Evolutionary conservation across 2,797 vertebrate genomes (phyloP).

Genomic region (Pipistrellus kuhlii): DNA sequence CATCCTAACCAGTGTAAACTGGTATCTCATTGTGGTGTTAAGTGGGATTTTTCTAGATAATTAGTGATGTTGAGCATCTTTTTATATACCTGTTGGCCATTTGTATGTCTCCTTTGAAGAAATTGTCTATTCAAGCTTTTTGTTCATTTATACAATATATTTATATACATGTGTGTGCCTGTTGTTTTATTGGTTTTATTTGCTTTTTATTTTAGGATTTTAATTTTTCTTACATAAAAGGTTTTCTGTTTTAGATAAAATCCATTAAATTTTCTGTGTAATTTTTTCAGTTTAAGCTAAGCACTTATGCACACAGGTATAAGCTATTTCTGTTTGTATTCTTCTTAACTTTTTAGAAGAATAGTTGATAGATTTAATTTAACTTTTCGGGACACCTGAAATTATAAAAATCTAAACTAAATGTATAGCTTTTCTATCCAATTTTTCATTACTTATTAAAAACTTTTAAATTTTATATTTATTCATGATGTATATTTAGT

Average conservation of each 20-base stretch:
- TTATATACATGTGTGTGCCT: background rate
- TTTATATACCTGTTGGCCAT: background rate
- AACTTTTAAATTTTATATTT: background rate
- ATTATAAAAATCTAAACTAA: background rate
- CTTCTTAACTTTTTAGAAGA: background rate
- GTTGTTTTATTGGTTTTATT: background rate
- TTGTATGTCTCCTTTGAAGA: background rate
- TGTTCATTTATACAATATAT: background rate
- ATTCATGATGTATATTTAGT: background rate
- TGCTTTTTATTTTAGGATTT: background rate
- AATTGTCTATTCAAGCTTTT: background rate
- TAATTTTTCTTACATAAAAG: background rate
- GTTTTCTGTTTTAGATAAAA: background rate
- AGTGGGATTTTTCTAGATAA: background rate
- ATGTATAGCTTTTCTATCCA: background rate
- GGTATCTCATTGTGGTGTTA: background rate
- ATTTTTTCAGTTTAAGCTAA: slow-evolving; percentile 6
- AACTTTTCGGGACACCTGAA: background rate
- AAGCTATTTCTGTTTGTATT: background rate
- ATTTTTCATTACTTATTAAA: slow-evolving; percentile 2
- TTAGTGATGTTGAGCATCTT: background rate
- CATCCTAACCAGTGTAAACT: background rate
- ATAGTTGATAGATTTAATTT: background rate
- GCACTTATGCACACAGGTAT: background rate
- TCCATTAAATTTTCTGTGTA: background rate